A percentile compares a stretch with the other conserved stretches of the same genome.
These are phyloP conservation scores for Drosophila prostipennis DNA, from an alignment of 2,888 invertebrate species.

Conservation along the genomic window DNA sequence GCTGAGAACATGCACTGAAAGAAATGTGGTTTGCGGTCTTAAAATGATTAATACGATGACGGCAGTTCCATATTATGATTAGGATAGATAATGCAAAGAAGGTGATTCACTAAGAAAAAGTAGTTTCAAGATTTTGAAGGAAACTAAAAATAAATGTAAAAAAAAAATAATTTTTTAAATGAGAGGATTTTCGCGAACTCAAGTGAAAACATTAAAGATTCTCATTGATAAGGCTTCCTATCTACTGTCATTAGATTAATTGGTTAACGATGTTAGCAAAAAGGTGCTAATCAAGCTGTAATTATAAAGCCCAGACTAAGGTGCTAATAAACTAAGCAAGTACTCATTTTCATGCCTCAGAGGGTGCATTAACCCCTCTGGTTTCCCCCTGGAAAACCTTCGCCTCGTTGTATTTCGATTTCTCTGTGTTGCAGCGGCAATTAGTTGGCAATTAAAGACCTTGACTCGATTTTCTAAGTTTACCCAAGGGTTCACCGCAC, in stretches of 20 bases:
- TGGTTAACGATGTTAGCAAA: not conserved
- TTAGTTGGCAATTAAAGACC: slow-evolving; percentile 63
- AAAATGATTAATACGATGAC: too few relatives aligned
- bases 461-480: slow-evolving; percentile 61
- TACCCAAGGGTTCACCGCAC: slow-evolving; percentile 13
- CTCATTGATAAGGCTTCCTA: too few relatives aligned
- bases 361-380: not conserved
- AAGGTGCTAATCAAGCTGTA: not conserved
- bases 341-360: slow-evolving; percentile 1
- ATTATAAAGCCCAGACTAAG: not conserved
- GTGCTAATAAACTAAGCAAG: slow-evolving; percentile 8
- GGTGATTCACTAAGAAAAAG: too few relatives aligned
- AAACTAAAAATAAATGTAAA: too few relatives aligned
- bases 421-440: slow-evolving; percentile 51
- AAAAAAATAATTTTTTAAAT: not conserved
- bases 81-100: not conserved
- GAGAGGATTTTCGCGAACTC: too few relatives aligned
- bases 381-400: slow-evolving; percentile 1
- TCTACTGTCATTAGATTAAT: not conserved
- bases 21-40: too few relatives aligned
- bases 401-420: slow-evolving; percentile 14
- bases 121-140: too few relatives aligned
- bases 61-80: not conserved
- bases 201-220: not conserved
- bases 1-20: not conserved